Conservation (phyloP, 2,113 vertebrate genomes). For the Trogon melanurus region DNA sequence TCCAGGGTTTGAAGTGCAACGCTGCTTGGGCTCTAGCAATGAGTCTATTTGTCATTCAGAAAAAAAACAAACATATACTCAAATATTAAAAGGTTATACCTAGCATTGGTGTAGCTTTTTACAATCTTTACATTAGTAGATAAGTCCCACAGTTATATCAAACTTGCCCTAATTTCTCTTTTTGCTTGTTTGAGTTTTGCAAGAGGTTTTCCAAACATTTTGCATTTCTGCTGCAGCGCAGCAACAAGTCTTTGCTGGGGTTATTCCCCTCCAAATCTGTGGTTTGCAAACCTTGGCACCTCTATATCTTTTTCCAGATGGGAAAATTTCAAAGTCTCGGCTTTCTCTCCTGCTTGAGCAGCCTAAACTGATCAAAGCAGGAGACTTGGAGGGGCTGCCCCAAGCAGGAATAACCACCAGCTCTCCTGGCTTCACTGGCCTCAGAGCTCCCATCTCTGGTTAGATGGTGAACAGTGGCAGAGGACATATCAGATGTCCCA, state of each 20-base stretch:
- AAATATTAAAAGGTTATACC: background rate
- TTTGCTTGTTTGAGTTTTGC: background rate
- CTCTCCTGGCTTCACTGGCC: accelerated
- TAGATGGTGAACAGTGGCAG: background rate
- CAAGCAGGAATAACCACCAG: background rate
- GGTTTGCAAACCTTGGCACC: background rate
- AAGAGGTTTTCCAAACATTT: background rate
- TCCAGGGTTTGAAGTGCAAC: accelerated
- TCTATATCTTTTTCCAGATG: background rate
- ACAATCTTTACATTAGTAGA: background rate
- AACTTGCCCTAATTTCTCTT: background rate
- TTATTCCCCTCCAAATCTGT: background rate
- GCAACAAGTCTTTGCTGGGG: background rate
- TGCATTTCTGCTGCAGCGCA: accelerated
- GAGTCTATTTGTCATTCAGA: background rate
- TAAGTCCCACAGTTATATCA: background rate
- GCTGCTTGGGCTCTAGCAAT: background rate
- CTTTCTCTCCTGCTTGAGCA: background rate
- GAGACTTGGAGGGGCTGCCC: background rate
- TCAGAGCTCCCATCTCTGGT: background rate
- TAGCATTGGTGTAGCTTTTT: background rate
- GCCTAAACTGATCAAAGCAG: background rate
- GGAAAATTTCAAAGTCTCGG: background rate
- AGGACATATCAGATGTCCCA: background rate
- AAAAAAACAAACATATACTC: background rate